phyloP scores from a whole-genome alignment of 2,113 vertebrate genomes.

The Murina feae region DNA sequence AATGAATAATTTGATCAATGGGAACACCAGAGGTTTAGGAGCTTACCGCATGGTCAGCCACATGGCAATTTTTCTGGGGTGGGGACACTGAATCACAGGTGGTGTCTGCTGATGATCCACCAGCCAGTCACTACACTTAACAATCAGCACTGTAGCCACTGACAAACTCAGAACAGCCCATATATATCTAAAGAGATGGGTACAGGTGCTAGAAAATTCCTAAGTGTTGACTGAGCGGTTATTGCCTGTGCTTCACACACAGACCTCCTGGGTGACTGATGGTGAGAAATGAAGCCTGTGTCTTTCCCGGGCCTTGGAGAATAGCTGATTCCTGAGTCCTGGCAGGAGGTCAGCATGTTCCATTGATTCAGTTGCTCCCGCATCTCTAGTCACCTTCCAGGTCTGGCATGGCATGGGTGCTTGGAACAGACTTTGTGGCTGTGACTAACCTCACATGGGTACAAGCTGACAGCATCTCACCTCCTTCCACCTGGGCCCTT shows the following conservation, averaged over 20 bases:
- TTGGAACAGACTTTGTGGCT: neutral
- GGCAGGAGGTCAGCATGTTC: neutral
- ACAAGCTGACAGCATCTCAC: neutral
- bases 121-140: too few species aligned
- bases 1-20: neutral
- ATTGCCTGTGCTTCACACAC: neutral
- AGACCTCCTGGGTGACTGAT: fast-evolving
- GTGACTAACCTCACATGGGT: neutral
- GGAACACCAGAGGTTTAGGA: neutral
- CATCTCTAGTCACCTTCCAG: neutral
- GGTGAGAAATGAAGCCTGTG: neutral
- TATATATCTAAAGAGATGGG: neutral
- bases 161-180: neutral
- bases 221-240: neutral
- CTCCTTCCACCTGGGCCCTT: neutral
- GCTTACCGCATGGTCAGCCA: too few species aligned
- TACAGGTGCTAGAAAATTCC: neutral
- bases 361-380: neutral
- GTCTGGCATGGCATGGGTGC: fast-evolving
- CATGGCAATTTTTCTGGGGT: neutral
- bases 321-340: neutral
- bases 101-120: neutral
- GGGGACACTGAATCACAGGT: fast-evolving
- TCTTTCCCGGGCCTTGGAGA: neutral
- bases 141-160: neutral